Evolutionary conservation across 2,797 vertebrate species (phyloP), one percentile per base, ranked within the genome.

Genomic region (Urosaurus nigricauda): DNA sequence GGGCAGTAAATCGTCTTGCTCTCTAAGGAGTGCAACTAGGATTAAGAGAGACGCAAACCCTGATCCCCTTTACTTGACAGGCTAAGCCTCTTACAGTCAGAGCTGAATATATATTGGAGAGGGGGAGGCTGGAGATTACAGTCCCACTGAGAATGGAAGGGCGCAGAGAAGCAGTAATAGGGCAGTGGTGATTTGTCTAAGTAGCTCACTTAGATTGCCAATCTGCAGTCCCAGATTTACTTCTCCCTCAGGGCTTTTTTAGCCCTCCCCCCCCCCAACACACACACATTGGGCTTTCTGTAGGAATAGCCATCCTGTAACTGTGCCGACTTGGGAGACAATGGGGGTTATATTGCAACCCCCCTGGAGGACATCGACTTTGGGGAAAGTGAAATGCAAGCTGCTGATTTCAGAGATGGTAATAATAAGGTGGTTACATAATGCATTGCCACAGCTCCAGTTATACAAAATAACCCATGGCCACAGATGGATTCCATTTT

Each of bases 71-170:
- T 71, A 17, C 73, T 77, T 87, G 51, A 86, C 35, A 60, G 83
- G 71, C 84, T 93, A 91, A 95, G 89, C 19, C 1, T 90, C 74
- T 91, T 87, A 56, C 65, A 88, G 85, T 79, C 5, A 2, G 85
- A 87, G 53, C 56, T 26, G 84, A 87, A 79, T 87, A 83, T 83
- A 58, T n/a, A 80, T 35, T 51, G 47, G 47, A 51, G 91, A 90
- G 91, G 0, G 2, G 79, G 12, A 73, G 21, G 21, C 32, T 3
- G 37, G n/a, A 86, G 86, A 91, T 92, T 92, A 92, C 0, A 21
- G 40, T 32, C 83, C 53, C 74, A n/a, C 43, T 11, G 21, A 71
- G 84, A 85, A 79, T 85, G 43, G 68, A 70, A 63, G 43, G 70
- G 58, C n/a, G 5, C 84, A n/a, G 12, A 68, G 60, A 75, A 32